Evolutionary conservation across 1,140 invertebrate species (phyloP), one percentile per base, ranked within the genome.

Genomic region (Brachionus angularis): DNA sequence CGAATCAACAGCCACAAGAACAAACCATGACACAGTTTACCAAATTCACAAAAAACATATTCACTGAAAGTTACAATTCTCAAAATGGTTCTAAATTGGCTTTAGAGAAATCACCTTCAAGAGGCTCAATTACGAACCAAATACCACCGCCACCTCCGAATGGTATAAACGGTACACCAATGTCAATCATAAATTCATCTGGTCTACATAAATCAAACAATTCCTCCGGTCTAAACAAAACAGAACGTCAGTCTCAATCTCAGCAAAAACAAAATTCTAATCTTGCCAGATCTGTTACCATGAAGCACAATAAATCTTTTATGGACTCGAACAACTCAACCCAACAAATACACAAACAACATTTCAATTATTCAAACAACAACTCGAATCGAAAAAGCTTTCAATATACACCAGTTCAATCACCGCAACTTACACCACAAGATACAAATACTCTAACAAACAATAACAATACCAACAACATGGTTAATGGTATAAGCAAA

Each of bases 1-100:
- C n/a, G n/a, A n/a, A n/a, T n/a, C n/a, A n/a, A n/a, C n/a, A n/a
- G n/a, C n/a, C n/a, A n/a, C n/a, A n/a, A 58, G 53, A 58, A 36
- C 5, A 31, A 25, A 58, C 36, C 53, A 58, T 58, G 53, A 34
- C 53, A 23, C 53, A 58, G 21, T 58, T 39, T 18, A 58, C 53
- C 3, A 58, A 58, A 23, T 58, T 58, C 39, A 58, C 53, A 33
- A 58, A 58, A n/a, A 58, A 58, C 25, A 58, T 58, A 39, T 58
- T 58, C 18, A 39, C 33, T 36, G 53, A 58, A 14, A 58, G 16
- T 34, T 55, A 55, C 33, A 55, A 58, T 23, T 1, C 27, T 5
- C 8, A 27, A 10, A 58, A 58, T 58, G 33, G 53, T 39, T 18
- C 10, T 14, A 58, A 58, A 23, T 10, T 58, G 12, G n/a, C n/a